phyloP scores from a whole-genome alignment of 2,888 invertebrate genomes.

The Sturmia bella region DNA sequence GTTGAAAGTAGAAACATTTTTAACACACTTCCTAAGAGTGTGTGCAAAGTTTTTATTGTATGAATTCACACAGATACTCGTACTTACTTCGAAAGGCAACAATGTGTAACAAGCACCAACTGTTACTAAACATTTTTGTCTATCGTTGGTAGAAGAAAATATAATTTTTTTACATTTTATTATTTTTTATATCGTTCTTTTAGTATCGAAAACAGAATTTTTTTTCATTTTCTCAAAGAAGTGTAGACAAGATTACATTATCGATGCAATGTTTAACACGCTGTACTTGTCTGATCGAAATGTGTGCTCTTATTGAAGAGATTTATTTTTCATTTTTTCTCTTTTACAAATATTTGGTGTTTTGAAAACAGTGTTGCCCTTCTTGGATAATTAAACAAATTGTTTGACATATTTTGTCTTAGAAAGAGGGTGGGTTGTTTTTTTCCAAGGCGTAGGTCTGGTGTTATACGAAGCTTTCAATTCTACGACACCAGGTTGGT shows the following conservation, averaged over 20 bases:
- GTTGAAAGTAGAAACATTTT: slow-evolving; percentile 49
- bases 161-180: slow-evolving; percentile 1
- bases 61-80: not conserved
- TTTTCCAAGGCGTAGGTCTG: too few relatives aligned
- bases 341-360: not conserved
- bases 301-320: not conserved
- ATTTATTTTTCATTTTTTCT: not conserved
- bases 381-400: too few relatives aligned
- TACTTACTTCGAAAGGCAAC: slow-evolving; percentile 16
- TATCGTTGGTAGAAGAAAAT: slow-evolving; percentile 3
- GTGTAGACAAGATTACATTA: slow-evolving; percentile 37
- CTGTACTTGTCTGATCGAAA: not conserved
- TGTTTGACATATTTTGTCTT: too few relatives aligned
- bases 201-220: not conserved
- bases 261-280: not conserved
- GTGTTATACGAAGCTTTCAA: too few relatives aligned
- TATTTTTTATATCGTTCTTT: not conserved
- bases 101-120: slow-evolving; percentile 43
- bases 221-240: slow-evolving; percentile 2
- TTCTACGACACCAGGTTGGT: too few relatives aligned
- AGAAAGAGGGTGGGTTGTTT: too few relatives aligned
- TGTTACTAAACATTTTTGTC: slow-evolving; percentile 23
- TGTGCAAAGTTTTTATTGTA: slow-evolving; percentile 2
- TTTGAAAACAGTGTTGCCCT: not conserved
- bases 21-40: slow-evolving; percentile 8